Evolutionary conservation across 2,888 invertebrate species (phyloP), one percentile per base, ranked within the genome.

Genomic region (Leptopilina syphax): DNA sequence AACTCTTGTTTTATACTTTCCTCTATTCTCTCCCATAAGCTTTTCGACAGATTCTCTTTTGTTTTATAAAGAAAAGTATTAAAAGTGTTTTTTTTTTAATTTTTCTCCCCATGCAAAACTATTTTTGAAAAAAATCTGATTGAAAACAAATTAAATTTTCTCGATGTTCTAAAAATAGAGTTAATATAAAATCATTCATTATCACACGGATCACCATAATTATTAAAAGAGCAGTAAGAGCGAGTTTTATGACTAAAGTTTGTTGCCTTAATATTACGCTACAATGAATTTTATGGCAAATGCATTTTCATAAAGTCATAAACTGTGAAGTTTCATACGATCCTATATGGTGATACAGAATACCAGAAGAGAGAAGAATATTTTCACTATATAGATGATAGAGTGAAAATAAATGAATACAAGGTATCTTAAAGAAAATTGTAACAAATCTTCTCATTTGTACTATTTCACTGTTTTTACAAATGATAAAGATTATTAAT

Each of bases 321-420:
- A n/a, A 6, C 73, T 73, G 73, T 73, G 73, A 73, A 73, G 54
- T 57, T 60, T 73, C 57, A 73, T 73, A 73, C 10, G 73, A 73
- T 34, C 73, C 73, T 60, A 73, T 60, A 73, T 34, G 41, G 57
- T 34, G 41, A 73, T 73, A 60, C 4, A 9, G 13, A 57, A 57
- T 73, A 34, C 73, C 57, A 73, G 24, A 57, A 73, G 57, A 73
- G 54, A 70, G 50, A 13, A 44, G 70, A 70, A 27, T 9, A 54
- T 70, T 70, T 54, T 50, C 54, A 70, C 70, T 54, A 10, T 10
- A 12, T 18, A 34, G 34, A 34, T 34, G 34, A 54, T 54, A 13
- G 27, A 70, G 2, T 63, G 27, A 27, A 50, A 68, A 27, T 50
- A 68, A 50, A 68, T 63, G 7, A 68, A 68, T 68, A 50, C 24